Evolutionary conservation across 2,888 invertebrate species (phyloP), one percentile per base, ranked within the genome.

Genomic region (Aethes cnicana): DNA sequence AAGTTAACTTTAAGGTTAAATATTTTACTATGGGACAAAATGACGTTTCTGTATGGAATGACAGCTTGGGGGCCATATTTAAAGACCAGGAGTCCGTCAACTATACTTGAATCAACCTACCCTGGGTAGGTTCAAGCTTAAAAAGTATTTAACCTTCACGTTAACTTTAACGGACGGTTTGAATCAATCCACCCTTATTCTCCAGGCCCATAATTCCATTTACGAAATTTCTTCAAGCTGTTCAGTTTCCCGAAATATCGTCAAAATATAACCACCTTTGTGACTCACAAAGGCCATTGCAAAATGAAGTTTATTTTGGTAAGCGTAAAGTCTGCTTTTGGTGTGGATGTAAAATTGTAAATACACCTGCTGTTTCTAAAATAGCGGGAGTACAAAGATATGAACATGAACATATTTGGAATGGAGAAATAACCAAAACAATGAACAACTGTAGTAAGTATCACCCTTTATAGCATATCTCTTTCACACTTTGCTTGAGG

Each of bases 361-460:
- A 39, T 37, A 17, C 46, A 52, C 39, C 52, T 52, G 39, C 46
- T 52, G 50, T 20, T 37, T 12, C 39, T 46, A 28, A 46, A 46
- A 52, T 37, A 52, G 37, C 30, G 14, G 5, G 17, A 33, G 26
- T n/a, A 28, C 35, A 37, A 30, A 23, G 30, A 33, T 41, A 32
- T 39, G 23, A 20, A 35, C n/a, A n/a, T n/a, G n/a, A n/a, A n/a
- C n/a, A n/a, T 49, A 50, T 50, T 43, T 36, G 11, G 26, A 36
- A 30, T 44, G 3, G 39, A 39, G 32, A 42, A 14, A 43, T 50
- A 21, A 49, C 16, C 12, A 46, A 37, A 37, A 46, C 28, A 28
- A 28, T 28, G 18, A 9, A 28, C 11, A 26, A n/a, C n/a, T n/a
- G n/a, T n/a, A 2, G 26, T 18, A 44, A 14, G 16, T 32, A 2